Percentiles rank a stretch among this genome's conserved stretches.
These are phyloP conservation scores for Heterohyrax brucei DNA, from an alignment of 2,797 vertebrate species.

Conservation along the genomic window DNA sequence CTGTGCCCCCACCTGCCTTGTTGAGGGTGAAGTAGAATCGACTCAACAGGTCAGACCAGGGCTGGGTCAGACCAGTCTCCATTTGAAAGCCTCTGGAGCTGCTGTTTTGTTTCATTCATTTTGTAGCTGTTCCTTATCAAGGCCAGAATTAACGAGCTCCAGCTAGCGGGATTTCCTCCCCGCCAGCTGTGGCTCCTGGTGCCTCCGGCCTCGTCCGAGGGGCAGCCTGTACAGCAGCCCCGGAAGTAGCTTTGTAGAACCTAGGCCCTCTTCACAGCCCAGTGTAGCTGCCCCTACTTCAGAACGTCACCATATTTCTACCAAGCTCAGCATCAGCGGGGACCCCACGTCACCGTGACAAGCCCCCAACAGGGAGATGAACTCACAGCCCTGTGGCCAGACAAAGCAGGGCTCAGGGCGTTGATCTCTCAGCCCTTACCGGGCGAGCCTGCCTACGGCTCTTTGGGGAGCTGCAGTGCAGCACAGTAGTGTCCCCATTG, in stretches of 20 bases:
- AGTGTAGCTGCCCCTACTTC: neutral
- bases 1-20: neutral
- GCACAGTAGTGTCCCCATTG: neutral
- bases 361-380: conserved; percentile 13
- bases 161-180: neutral
- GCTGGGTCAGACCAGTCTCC: neutral
- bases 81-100: neutral
- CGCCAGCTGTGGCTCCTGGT: neutral
- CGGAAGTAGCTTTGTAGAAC: neutral
- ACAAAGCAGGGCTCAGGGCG: neutral
- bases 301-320: neutral
- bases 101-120: neutral
- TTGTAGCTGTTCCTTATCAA: neutral
- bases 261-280: neutral
- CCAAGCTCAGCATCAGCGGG: neutral
- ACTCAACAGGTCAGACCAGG: neutral
- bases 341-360: neutral
- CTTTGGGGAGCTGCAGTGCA: neutral
- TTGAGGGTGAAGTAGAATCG: fast-evolving
- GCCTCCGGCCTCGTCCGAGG: neutral
- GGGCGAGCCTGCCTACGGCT: fast-evolving
- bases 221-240: neutral
- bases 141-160: neutral
- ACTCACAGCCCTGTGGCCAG: neutral
- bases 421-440: neutral